Evolutionary conservation across 1,140 invertebrate genomes (phyloP), one percentile per base, ranked within the genome.

Genomic region (Drosophila kurseongensis): DNA sequence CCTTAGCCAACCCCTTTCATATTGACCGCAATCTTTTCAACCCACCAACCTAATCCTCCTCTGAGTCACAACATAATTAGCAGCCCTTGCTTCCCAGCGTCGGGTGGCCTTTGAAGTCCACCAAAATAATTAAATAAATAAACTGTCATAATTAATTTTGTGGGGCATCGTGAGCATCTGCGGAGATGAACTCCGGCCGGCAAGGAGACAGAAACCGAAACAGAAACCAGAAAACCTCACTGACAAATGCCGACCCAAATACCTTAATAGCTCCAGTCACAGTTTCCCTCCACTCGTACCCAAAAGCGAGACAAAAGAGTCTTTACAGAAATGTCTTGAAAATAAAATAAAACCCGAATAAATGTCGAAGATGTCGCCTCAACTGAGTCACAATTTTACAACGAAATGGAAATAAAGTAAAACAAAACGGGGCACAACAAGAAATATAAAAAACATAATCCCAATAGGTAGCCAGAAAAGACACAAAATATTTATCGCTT

Each of bases 81-180:
- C 63, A 51, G 41, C 18, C 18, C 23, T 42, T 48, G 71, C 29
- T 47, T n/a, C 9, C 29, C n/a, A n/a, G 32, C 41, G 66, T 44
- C 84, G 80, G 81, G 29, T 13, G 40, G 23, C 45, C 55, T 88
- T 89, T 89, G 80, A 89, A 80, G 65, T 78, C 58, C n/a, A 36
- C 54, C 48, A 44, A 75, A 84, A 89, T 83, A 88, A 88, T 89
- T 88, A 88, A 84, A 89, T 88, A 89, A 89, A 88, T 88, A 88
- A 88, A 88, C 84, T 88, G 84, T 89, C 84, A 88, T 89, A 88
- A 88, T 88, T 88, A 88, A 88, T 88, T 89, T 67, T 72, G 83
- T 77, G 54, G 47, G 42, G 50, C 84, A 74, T 63, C 79, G 78
- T 73, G 63, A 51, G 36, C 65, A 42, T 67, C 63, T 55, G 36